These are phyloP conservation scores for Chaetorhynchus papuensis DNA, from an alignment of 2,113 vertebrate species.

Conservation along the genomic window DNA sequence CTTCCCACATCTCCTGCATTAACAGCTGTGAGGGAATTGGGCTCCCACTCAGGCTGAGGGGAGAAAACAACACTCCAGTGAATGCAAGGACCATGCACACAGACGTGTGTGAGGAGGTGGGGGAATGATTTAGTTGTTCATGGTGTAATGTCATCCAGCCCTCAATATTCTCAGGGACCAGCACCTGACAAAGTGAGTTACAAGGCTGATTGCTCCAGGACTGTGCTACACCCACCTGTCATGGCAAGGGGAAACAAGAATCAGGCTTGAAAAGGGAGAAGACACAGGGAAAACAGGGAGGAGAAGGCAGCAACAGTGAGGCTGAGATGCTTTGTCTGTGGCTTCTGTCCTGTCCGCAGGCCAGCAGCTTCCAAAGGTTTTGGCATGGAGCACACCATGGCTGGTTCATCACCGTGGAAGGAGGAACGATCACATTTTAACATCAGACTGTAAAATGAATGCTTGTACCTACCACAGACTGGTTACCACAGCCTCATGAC, in stretches of 20 bases:
- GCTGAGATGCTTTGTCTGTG: background rate
- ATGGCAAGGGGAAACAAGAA: fast-evolving
- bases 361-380: background rate
- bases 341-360: background rate
- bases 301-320: background rate
- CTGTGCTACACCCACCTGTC: background rate
- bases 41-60: background rate
- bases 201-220: background rate
- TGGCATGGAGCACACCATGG: background rate
- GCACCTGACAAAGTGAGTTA: background rate
- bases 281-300: background rate
- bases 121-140: background rate
- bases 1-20: constrained; percentile 2
- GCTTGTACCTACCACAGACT: background rate
- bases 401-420: background rate
- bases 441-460: background rate
- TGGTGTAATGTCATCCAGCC: background rate
- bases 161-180: background rate
- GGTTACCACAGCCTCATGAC: background rate
- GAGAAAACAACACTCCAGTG: background rate
- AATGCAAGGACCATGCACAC: background rate
- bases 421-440: background rate
- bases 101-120: background rate
- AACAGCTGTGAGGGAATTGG: background rate
- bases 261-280: background rate